These are phyloP conservation scores for Hydractinia echinata DNA, from an alignment of 30 jellyfish, hydroid and myxozoan genomes.

Conservation along the genomic window DNA sequence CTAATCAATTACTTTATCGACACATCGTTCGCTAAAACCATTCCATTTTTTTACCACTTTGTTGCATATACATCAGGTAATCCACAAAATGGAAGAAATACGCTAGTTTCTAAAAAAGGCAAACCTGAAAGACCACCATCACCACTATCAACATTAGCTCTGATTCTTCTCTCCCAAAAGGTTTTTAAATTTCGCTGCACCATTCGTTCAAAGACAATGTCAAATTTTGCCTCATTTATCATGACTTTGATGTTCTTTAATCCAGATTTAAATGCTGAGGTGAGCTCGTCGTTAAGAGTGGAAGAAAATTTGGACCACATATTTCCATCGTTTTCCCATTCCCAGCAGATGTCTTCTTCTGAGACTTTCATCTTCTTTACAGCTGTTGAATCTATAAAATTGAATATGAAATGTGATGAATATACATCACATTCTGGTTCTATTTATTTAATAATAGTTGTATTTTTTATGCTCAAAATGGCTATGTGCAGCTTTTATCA, in stretches of 20 bases:
- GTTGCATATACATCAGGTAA: no score
- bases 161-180: constrained; percentile 72
- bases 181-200: constrained; percentile 74
- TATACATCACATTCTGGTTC: no score
- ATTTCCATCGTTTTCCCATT: constrained; percentile 73
- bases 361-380: not conserved
- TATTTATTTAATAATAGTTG: no score
- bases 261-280: constrained; percentile 43
- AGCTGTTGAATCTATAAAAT: no score
- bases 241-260: constrained; percentile 37
- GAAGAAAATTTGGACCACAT: constrained; percentile 51
- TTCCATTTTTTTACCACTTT: no score
- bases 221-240: constrained; percentile 46
- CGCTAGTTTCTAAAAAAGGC: not conserved
- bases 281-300: constrained; percentile 42
- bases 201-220: constrained; percentile 68
- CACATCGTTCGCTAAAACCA: no score
- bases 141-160: constrained; percentile 31
- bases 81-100: no score
- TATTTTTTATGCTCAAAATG: no score
- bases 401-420: no score
- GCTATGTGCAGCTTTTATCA: no score
- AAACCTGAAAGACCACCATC: constrained; percentile 43
- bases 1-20: no score
- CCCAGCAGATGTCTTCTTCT: constrained; percentile 42